A percentile compares a stretch with the other conserved stretches of the same genome.
These are phyloP conservation scores for Agapornis roseicollis DNA, from an alignment of 2,113 vertebrate genomes.

Conservation along the genomic window DNA sequence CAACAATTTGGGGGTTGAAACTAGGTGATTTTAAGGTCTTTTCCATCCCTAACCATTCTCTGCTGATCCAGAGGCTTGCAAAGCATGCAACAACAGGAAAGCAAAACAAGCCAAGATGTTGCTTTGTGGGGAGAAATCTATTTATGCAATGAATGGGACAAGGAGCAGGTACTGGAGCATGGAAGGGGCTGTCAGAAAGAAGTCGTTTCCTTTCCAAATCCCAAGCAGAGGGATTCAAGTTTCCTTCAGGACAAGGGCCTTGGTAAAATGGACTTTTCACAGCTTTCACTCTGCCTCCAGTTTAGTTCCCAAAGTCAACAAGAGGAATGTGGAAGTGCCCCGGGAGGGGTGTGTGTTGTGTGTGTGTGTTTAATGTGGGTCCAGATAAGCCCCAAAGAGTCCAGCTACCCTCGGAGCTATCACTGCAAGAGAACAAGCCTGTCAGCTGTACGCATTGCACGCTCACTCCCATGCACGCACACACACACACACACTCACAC, in stretches of 20 bases:
- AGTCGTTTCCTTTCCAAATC: not conserved
- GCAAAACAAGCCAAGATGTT: not conserved
- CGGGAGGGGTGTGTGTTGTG: fast-evolving
- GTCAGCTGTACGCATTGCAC: not conserved
- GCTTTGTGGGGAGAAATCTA: not conserved
- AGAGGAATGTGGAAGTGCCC: not conserved
- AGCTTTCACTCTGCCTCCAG: not conserved
- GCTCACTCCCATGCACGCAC: not conserved
- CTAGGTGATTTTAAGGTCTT: not conserved
- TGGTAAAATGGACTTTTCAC: not conserved
- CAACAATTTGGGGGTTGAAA: not conserved
- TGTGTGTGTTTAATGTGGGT: not conserved
- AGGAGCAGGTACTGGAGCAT: not conserved
- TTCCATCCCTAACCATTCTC: not conserved
- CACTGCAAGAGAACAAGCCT: not conserved
- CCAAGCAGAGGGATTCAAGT: not conserved
- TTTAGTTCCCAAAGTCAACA: not conserved
- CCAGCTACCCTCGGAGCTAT: not conserved
- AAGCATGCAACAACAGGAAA: not conserved
- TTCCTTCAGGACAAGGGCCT: not conserved
- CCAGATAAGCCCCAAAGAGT: not conserved
- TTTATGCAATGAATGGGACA: not conserved
- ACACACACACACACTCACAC: not conserved
- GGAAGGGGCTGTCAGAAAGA: not conserved
- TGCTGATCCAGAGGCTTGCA: not conserved